Conservation (phyloP, 1,140 invertebrate genomes). For the Nephila pilipes region DNA sequence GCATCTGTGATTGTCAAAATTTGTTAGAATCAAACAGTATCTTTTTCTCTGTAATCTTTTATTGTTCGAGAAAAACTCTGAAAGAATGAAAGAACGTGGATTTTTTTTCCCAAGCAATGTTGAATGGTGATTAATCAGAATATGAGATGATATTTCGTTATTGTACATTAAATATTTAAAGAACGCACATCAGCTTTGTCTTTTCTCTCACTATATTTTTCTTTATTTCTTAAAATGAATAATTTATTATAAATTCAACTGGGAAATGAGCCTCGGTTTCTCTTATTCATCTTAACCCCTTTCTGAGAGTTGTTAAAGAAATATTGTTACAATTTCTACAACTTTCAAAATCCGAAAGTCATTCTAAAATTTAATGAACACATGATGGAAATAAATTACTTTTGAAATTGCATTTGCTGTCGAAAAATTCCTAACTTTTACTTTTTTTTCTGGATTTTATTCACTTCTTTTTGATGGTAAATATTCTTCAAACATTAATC, state of each 20-base stretch:
- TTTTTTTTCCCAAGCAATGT: neutral
- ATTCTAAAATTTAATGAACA: conserved; percentile 5
- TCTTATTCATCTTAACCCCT: neutral
- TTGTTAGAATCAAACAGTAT: conserved; percentile 63
- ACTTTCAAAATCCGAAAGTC: neutral
- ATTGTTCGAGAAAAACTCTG: neutral
- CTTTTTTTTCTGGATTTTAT: neutral
- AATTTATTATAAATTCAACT: conserved; percentile 18
- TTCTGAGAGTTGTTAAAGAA: neutral
- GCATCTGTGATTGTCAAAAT: conserved; percentile 56
- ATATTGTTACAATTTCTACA: neutral
- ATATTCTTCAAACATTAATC: neutral
- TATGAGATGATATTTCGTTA: conserved; percentile 47
- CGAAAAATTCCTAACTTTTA: neutral
- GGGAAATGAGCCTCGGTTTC: too few relatives aligned
- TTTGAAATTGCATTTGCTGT: neutral
- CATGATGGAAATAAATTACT: conserved; percentile 22
- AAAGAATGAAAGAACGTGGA: neutral
- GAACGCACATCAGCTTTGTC: conserved; percentile 2
- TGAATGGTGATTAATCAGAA: conserved; percentile 48
- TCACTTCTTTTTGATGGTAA: neutral
- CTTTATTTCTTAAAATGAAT: conserved; percentile 29
- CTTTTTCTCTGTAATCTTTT: neutral
- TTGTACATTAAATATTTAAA: conserved; percentile 44
- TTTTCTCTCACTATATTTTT: neutral